Evolutionary conservation across 2,888 invertebrate genomes (phyloP), one percentile per base, ranked within the genome.

Genomic region (Tenthredo distinguenda): DNA sequence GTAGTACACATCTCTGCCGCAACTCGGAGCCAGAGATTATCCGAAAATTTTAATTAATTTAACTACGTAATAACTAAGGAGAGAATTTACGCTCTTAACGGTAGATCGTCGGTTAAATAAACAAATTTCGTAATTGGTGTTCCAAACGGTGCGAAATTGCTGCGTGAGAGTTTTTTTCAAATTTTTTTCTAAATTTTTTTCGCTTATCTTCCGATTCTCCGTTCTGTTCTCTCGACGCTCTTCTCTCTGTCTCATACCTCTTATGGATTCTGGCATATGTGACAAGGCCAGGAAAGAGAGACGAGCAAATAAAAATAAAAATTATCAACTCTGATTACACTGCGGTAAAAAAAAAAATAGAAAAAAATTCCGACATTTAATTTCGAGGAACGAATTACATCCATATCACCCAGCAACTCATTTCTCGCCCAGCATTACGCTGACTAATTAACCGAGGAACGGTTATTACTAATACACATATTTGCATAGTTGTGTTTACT

Each of bases 401-500:
- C 12, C 34, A 6, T 68, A 5, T 31, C 34, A 34, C 7, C 2
- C 10, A 34, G 18, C 68, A n/a, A 18, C 68, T 68, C 31, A 68
- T 68, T 68, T 68, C 34, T 72, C 10, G 40, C 21, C 7, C 1
- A 9, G 21, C 43, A 21, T 40, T 74, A 15, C 21, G 43, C 74
- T 43, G 43, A 43, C 74, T 74, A 40, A 74, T 18, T 43, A 43
- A 31, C 10, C 37, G 43, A 15, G 21, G 43, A 43, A 43, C 47
- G 21, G 74, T 74, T 74, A 74, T 26, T 37, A n/a, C 10, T n/a
- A 31, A 72, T 40, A n/a, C 37, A 37, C 71, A 71, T 40, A 72
- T 72, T 71, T 40, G 18, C 71, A 26, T n/a, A n/a, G 71, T 40
- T 34, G 18, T 72, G 40, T 72, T 72, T 72, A 21, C 40, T 72